Percentiles rank a stretch among this genome's conserved stretches.
These are phyloP conservation scores for Psittacus erithacus DNA, from an alignment of 2,113 vertebrate genomes.

Conservation along the genomic window DNA sequence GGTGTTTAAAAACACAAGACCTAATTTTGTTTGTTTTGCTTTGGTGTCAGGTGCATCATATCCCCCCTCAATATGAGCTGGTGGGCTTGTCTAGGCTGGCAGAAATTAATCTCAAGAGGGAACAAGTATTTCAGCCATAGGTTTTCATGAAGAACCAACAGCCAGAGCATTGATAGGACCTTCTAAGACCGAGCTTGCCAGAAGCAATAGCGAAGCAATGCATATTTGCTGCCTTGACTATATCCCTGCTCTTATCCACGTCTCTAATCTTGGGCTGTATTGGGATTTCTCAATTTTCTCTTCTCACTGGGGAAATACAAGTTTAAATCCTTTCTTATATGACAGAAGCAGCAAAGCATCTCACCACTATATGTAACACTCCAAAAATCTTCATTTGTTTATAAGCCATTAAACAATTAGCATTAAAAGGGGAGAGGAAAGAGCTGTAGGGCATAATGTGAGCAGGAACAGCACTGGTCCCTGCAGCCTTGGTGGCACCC, in stretches of 20 bases:
- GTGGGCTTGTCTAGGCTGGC: neutral
- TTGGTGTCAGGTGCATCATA: neutral
- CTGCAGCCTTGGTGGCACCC: rapidly evolving
- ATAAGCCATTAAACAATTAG: neutral
- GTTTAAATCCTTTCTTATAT: neutral
- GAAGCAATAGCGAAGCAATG: neutral
- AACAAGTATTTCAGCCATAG: neutral
- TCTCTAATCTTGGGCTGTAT: neutral
- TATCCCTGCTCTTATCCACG: neutral
- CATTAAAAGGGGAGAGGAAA: neutral
- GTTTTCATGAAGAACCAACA: neutral
- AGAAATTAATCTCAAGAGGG: neutral
- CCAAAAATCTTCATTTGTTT: neutral
- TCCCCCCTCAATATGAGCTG: neutral
- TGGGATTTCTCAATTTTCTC: neutral
- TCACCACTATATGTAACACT: neutral
- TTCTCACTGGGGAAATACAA: neutral
- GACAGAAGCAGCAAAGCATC: neutral
- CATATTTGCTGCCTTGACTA: neutral
- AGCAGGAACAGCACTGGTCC: neutral
- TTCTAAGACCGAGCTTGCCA: neutral
- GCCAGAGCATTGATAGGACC: neutral
- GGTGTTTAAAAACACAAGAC: neutral
- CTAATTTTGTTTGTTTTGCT: neutral
- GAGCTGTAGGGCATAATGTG: neutral